Evolutionary conservation across 2,888 invertebrate genomes (phyloP), one percentile per base, ranked within the genome.

Genomic region (Aphidoletes aphidimyza): DNA sequence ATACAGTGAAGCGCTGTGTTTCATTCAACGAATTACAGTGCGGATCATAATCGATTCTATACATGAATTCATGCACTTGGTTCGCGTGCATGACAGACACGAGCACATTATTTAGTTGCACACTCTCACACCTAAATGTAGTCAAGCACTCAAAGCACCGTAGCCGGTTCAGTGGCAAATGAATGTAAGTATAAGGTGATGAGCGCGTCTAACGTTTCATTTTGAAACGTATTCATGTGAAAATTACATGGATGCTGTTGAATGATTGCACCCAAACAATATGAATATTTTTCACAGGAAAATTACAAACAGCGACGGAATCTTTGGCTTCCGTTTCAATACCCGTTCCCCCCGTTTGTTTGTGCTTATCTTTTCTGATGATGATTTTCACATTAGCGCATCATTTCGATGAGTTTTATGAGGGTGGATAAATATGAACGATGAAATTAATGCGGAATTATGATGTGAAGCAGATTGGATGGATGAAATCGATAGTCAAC

Each of bases 341-440:
- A n/a, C n/a, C n/a, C n/a, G n/a, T n/a, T n/a, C n/a, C 69, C 30
- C 30, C 69, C 69, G 69, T 69, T 14, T 54, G 11, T 54, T 69
- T 14, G 34, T 69, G 69, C n/a, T 26, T 69, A 30, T 69, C 69
- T n/a, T n/a, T n/a, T n/a, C n/a, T n/a, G n/a, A 69, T 69, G 26
- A 69, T 69, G 69, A 69, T 69, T 69, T 69, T 69, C 69, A 69
- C 9, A n/a, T 69, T 69, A 69, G 69, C 69, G 69, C 69, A 19
- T 69, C 69, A 69, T 69, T 69, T 30, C n/a, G 69, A 69, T 69
- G 69, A n/a, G 26, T 54, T 54, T 54, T 6, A 8, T 2, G 22
- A n/a, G n/a, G n/a, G n/a, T n/a, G n/a, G n/a, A n/a, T n/a, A n/a
- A n/a, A n/a, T n/a, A n/a, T n/a, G n/a, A 22, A 69, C 26, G 14